Conservation (phyloP, 2,888 invertebrate genomes). For the Microchrysa polita region DNA sequence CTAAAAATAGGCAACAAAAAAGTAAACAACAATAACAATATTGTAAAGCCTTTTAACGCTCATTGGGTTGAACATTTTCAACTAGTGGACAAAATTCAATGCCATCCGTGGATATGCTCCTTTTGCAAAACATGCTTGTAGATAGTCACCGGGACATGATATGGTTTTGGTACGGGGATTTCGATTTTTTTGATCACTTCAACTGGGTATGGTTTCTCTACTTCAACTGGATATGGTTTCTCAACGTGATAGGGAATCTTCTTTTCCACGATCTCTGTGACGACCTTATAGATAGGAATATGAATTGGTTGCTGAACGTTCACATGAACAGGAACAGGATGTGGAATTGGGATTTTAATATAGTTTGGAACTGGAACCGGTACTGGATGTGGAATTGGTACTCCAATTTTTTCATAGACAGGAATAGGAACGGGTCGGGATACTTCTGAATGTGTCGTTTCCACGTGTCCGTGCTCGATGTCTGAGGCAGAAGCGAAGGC, state of each 20-base stretch:
- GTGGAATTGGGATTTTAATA: constrained; percentile 76
- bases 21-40: constrained; percentile 26
- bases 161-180: constrained; percentile 75
- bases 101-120: constrained; percentile 60
- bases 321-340: constrained; percentile 79
- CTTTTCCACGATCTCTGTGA: constrained; percentile 77
- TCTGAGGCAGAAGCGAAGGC: constrained; percentile 53
- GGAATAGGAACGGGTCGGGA: constrained; percentile 76
- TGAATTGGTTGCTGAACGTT: constrained; percentile 75
- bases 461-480: constrained; percentile 67
- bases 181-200: constrained; percentile 79
- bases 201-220: constrained; percentile 79
- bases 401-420: constrained; percentile 76
- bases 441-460: constrained; percentile 73
- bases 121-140: constrained; percentile 77
- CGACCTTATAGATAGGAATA: constrained; percentile 77
- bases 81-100: constrained; percentile 48
- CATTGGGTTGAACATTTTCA: constrained; percentile 26
- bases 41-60: constrained; percentile 39
- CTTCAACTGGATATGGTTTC: constrained; percentile 72
- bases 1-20: constrained; percentile 50
- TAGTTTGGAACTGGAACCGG: constrained; percentile 73
- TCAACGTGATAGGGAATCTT: constrained; percentile 79
- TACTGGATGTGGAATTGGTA: constrained; percentile 78
- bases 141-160: constrained; percentile 78